Conservation (phyloP, 1,140 invertebrate genomes). For the Brachionus asplanchnoidis region DNA sequence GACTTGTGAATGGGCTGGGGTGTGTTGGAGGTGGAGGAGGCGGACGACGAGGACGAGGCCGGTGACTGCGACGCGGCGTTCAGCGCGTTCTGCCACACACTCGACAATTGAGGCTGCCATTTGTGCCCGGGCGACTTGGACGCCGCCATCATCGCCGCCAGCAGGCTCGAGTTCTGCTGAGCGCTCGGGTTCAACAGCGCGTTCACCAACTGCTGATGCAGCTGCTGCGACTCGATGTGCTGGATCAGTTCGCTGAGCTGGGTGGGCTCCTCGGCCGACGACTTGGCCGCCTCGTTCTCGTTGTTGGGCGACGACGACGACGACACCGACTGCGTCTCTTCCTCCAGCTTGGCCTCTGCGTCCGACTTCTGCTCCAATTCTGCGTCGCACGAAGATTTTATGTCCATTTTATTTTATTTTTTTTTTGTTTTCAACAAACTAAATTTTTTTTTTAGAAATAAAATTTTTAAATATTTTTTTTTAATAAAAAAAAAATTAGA, state of each 20-base stretch:
- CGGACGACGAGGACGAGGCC: not conserved
- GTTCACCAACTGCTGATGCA: not conserved
- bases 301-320: conserved; percentile 12
- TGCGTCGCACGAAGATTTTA: not conserved
- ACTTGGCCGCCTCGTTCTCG: not conserved
- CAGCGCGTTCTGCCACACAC: conserved; percentile 3
- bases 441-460: not conserved
- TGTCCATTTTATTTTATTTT: not conserved
- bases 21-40: not conserved
- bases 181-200: not conserved
- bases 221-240: not conserved
- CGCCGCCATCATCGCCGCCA: not conserved
- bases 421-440: not conserved
- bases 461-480: too few relatives aligned
- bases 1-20: not conserved
- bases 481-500: too few relatives aligned
- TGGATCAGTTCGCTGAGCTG: not conserved
- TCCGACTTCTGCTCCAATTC: not conserved
- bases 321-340: not conserved
- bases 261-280: not conserved
- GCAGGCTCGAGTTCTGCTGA: not conserved
- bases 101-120: not conserved
- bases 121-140: not conserved
- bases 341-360: not conserved
- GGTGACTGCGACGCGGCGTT: not conserved